Conservation (phyloP, 2,797 vertebrate species). For the Pristis pectinata region DNA sequence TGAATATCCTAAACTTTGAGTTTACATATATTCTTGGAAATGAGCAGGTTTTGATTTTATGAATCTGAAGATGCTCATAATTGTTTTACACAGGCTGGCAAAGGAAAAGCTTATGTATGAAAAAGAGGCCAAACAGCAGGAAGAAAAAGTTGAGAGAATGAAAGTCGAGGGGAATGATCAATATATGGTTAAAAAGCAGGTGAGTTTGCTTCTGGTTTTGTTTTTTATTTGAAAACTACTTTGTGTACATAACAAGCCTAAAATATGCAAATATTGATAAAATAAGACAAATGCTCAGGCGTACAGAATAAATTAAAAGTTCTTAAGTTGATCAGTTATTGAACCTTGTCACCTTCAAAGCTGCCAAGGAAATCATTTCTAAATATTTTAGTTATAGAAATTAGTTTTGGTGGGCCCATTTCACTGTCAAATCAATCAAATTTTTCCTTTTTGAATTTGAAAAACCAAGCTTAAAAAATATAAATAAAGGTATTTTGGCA, state of each 20-base stretch:
- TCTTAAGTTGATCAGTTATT: neutral
- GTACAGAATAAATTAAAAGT: neutral
- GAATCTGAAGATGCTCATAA: conserved; percentile 1
- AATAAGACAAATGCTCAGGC: neutral
- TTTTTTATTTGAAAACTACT: neutral
- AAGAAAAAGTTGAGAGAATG: conserved; percentile 81
- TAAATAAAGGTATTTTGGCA: neutral
- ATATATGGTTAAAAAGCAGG: conserved; percentile 89
- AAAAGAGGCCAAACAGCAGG: conserved; percentile 80
- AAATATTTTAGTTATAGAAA: neutral
- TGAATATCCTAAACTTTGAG: neutral
- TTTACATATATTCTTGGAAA: neutral
- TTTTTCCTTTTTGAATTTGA: neutral
- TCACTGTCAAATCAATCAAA: neutral
- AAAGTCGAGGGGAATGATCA: conserved; percentile 76
- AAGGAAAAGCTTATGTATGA: conserved; percentile 84
- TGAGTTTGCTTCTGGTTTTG: conserved; percentile 45
- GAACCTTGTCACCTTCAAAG: neutral
- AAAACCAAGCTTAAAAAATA: neutral
- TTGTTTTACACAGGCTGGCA: conserved; percentile 64
- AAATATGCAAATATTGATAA: neutral
- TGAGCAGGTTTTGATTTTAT: neutral
- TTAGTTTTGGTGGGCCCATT: neutral
- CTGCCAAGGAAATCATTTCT: neutral
- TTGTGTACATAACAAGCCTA: neutral